phyloP scores from a whole-genome alignment of 2,888 invertebrate genomes.

The Lithophane ornitopus region DNA sequence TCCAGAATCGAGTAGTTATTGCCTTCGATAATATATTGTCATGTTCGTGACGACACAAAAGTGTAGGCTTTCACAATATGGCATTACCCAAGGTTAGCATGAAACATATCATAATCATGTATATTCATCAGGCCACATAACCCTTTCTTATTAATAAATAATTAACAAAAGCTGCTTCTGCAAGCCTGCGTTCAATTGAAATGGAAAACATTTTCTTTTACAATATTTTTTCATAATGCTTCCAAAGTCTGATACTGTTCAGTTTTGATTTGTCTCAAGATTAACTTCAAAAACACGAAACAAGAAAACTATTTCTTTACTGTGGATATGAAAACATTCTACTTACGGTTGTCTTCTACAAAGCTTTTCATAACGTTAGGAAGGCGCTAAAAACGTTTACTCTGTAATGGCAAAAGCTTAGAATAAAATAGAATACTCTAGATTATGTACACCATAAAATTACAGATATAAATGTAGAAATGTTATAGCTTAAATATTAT shows the following conservation, averaged over 20 bases:
- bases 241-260: background rate
- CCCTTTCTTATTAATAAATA: background rate
- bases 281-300: too few relatives aligned
- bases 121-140: background rate
- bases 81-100: conserved; percentile 17
- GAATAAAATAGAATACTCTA: background rate
- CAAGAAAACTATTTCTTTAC: background rate
- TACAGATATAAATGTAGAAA: too few relatives aligned
- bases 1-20: conserved; percentile 5
- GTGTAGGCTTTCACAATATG: conserved; percentile 16
- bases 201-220: background rate
- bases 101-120: background rate
- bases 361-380: conserved; percentile 5
- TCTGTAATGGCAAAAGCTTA: background rate
- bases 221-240: background rate
- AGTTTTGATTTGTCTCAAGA: too few relatives aligned
- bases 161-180: conserved; percentile 4
- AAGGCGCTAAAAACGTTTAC: background rate
- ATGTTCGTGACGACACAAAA: conserved; percentile 27
- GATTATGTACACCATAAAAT: too few relatives aligned
- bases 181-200: background rate
- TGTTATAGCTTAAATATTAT: background rate
- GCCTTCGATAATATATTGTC: conserved; percentile 1
- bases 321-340: background rate
- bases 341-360: background rate